phyloP scores from a whole-genome alignment of 2,888 invertebrate species.

The Campaea margaritaria region DNA sequence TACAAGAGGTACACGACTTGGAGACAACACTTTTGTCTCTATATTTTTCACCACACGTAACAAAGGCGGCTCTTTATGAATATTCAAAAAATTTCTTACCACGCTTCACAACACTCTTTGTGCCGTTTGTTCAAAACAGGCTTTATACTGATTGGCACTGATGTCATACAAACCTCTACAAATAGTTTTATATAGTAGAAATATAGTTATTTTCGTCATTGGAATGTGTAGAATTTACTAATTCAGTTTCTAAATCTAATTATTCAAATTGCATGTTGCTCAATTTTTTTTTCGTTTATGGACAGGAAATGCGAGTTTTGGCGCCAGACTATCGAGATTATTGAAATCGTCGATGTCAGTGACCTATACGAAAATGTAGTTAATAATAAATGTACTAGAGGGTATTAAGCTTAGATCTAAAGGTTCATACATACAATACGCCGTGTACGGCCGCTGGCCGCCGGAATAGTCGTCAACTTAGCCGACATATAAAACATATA shows the following conservation, averaged over 20 bases:
- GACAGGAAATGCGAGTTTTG: not conserved
- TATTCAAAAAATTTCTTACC: constrained; percentile 32
- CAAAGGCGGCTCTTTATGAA: constrained; percentile 34
- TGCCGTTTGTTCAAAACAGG: constrained; percentile 29
- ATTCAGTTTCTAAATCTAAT: constrained; percentile 7
- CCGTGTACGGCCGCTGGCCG: no score
- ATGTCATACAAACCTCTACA: constrained; percentile 6
- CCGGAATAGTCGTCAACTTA: no score
- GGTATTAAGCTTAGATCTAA: not conserved
- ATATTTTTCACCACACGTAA: constrained; percentile 25
- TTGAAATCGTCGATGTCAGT: not conserved
- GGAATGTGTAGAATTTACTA: constrained; percentile 1
- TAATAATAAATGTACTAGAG: no score
- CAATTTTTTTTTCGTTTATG: not conserved
- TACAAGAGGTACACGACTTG: constrained; percentile 20
- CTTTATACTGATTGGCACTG: constrained; percentile 24
- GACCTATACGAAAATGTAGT: not conserved
- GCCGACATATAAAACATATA: no score
- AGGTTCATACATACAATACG: not conserved
- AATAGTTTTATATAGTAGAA: constrained; percentile 7
- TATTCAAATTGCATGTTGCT: constrained; percentile 3
- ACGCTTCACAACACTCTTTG: constrained; percentile 25
- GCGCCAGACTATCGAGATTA: not conserved
- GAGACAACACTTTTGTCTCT: constrained; percentile 31
- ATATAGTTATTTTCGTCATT: constrained; percentile 10